Evolutionary conservation across 1,140 invertebrate genomes (phyloP), one percentile per base, ranked within the genome.

Genomic region (Cydia fagiglandana): DNA sequence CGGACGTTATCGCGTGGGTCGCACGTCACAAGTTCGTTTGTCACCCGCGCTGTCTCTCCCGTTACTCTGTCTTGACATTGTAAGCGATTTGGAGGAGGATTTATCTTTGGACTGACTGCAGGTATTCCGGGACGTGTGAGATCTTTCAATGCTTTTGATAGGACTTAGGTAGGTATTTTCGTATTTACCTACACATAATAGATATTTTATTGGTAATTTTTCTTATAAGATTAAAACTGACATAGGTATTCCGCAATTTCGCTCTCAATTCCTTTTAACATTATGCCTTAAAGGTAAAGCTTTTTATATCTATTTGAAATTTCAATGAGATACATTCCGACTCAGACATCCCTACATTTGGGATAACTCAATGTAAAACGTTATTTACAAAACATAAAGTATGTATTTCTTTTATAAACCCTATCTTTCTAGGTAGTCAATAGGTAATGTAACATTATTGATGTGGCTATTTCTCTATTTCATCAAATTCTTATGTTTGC

Each of bases 1-100:
- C 77, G 81, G 86, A 87, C 85, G 83, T 87, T 89, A 88, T 89
- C 87, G 82, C 78, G 66, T 61, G 75, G 77, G 30, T 34, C 77
- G 64, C 77, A 76, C 75, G 77, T 80, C 79, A 80, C 73, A 68
- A 77, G 66, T 78, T 75, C 79, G 79, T 80, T 80, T 80, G 77
- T 80, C 77, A 80, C 38, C 45, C 66, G 66, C 66, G 66, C 66
- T 70, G 66, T 70, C 66, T 70, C 66, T 45, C 66, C 15, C 66
- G 66, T 20, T 70, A 70, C 66, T 12, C 30, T 68, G 64, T 38
- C 66, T 38, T 70, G 66, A 70, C 66, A 70, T 41, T 28, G 66
- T 38, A 70, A 38, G 66, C 66, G 66, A 70, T 70, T 70, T 38
- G 66, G 34, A 70, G 34, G 66, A 70, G 66, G 66, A 70, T 38